Evolutionary conservation across 2,888 invertebrate genomes (phyloP), one percentile per base, ranked within the genome.

Genomic region (Heterodera filipjevi): DNA sequence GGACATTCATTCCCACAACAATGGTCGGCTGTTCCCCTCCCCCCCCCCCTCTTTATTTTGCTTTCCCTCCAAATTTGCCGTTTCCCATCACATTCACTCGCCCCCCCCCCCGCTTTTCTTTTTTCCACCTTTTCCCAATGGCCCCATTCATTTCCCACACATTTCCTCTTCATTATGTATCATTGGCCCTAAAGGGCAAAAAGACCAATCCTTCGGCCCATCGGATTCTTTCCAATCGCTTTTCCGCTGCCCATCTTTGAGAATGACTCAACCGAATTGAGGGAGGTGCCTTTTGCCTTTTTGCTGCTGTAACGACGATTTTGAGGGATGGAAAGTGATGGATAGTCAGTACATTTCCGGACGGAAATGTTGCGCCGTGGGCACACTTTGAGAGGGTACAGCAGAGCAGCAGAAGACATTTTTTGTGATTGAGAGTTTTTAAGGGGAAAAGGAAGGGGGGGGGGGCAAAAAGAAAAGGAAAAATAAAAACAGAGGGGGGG

Each of bases 401-500:
- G n/a, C n/a, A n/a, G n/a, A n/a, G n/a, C n/a, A 59, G 59, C 59
- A 59, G 59, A 59, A 59, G 59, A 59, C n/a, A n/a, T 59, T 59
- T 49, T 59, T 16, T 59, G n/a, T 59, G 59, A 59, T 59, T 59
- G 59, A 59, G 59, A 59, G 59, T 59, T 59, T n/a, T 59, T 59
- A n/a, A 59, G n/a, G n/a, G n/a, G n/a, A n/a, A 27, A 3, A n/a
- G n/a, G n/a, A 0, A 3, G 59, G n/a, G 0, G n/a, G n/a, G 49
- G 49, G 49, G 49, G 49, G 49, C 3, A 8, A 8, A 22, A 5
- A 0, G 0, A 1, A 27, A 10, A 27, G 59, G n/a, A 22, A 3
- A 22, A 0, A n/a, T n/a, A n/a, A 19, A 5, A 22, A 5, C 19
- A 19, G 53, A 22, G 53, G 12, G 2, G 19, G 53, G 10, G 53